Evolutionary conservation across 1,140 invertebrate species (phyloP).

Genomic region (Drosophila athabasca): DNA sequence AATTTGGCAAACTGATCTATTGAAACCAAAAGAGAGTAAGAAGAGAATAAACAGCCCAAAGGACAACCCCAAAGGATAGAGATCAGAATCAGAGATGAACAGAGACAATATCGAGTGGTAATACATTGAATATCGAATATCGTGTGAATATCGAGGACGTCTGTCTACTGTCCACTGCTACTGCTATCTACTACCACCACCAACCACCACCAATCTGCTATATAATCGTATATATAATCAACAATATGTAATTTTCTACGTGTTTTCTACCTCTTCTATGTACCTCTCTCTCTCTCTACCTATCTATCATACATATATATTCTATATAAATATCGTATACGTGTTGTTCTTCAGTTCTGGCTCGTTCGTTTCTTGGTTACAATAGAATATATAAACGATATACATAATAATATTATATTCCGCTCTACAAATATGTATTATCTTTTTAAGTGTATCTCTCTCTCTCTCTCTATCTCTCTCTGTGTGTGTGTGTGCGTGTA

Average conservation of each 20-base stretch:
- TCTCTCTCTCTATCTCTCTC: constrained; percentile 27
- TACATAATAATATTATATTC: constrained; percentile 24
- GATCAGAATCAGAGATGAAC: constrained; percentile 6
- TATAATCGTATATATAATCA: constrained; percentile 61
- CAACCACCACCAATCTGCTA: constrained; percentile 62
- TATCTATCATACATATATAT: constrained; percentile 45
- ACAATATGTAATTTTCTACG: constrained; percentile 75
- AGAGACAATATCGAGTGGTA: constrained; percentile 24
- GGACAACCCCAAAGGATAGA: constrained; percentile 15
- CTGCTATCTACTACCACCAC: constrained; percentile 47
- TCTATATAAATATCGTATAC: constrained; percentile 61
- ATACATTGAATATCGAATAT: constrained; percentile 3
- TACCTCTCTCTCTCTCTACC: constrained; percentile 29
- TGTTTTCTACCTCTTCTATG: constrained; percentile 59
- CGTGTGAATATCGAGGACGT: constrained; percentile 26
- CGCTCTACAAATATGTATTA: constrained; percentile 6
- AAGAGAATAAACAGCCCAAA: not conserved
- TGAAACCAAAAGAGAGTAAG: not conserved
- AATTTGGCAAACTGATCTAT: constrained; percentile 37
- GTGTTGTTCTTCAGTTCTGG: constrained; percentile 76
- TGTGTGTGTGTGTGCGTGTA: constrained; percentile 55
- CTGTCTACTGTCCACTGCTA: constrained; percentile 43
- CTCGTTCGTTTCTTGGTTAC: constrained; percentile 73
- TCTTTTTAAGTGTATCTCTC: constrained; percentile 34
- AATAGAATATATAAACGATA: constrained; percentile 43